These are phyloP conservation scores for Luperina testacea DNA, from an alignment of 2,888 invertebrate species.

Conservation along the genomic window DNA sequence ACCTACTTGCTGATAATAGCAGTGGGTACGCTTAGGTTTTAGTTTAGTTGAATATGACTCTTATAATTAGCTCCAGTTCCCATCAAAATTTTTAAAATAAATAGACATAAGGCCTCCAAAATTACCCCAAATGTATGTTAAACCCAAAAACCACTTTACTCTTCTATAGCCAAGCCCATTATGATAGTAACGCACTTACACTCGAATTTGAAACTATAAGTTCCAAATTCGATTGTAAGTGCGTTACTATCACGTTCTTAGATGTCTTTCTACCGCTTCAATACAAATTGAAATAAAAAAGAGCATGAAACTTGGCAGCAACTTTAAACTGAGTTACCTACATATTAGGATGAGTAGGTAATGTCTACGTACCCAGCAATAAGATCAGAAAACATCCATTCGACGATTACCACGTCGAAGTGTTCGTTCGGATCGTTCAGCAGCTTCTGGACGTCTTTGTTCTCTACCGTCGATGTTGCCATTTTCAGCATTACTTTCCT, in stretches of 20 bases:
- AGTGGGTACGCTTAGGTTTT: neutral
- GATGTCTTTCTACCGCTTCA: neutral
- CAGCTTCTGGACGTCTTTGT: conserved; percentile 67
- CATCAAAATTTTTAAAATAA: neutral
- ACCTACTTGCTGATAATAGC: neutral
- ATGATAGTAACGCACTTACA: too few species aligned
- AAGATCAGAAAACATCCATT: conserved; percentile 69
- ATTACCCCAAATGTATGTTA: neutral
- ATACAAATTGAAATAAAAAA: neutral
- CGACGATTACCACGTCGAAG: conserved; percentile 71
- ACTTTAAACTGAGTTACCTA: neutral
- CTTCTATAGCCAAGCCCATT: neutral
- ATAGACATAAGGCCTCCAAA: neutral
- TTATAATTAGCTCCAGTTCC: neutral
- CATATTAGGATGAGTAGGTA: neutral
- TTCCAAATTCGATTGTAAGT: too few species aligned
- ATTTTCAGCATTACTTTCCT: conserved; percentile 33
- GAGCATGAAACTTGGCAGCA: neutral
- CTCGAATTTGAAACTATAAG: neutral
- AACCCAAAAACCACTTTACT: neutral
- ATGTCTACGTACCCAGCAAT: conserved; percentile 60
- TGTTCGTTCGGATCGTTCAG: conserved; percentile 66
- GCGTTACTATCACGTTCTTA: too few species aligned
- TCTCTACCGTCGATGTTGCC: conserved; percentile 50
- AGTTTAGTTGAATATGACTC: neutral